phyloP scores from a whole-genome alignment of 2,888 invertebrate species.

The Nasonia oneida region DNA sequence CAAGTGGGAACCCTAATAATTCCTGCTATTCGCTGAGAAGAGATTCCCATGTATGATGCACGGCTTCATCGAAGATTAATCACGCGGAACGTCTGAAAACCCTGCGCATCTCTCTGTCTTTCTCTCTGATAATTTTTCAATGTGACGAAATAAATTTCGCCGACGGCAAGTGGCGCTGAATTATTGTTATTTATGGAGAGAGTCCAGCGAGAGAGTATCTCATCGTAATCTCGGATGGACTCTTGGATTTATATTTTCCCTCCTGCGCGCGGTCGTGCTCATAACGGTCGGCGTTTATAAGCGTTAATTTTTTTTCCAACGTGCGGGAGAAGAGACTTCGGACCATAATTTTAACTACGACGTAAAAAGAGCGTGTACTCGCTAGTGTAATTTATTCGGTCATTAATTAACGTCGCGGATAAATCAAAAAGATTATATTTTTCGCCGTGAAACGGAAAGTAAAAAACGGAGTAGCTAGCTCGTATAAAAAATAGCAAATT shows the following conservation, averaged over 20 bases:
- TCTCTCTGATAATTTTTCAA: slow-evolving; percentile 17
- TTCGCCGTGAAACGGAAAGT: not conserved
- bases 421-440: slow-evolving; percentile 13
- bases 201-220: not conserved
- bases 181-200: slow-evolving; percentile 15
- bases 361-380: not conserved
- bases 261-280: not conserved
- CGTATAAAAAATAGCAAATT: not conserved
- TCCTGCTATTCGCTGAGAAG: not conserved
- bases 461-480: not conserved
- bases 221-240: not conserved
- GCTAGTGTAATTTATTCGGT: not conserved
- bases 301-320: not conserved
- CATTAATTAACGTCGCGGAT: not conserved
- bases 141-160: slow-evolving; percentile 21
- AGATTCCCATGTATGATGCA: not conserved
- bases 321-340: not conserved
- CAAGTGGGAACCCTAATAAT: slow-evolving; percentile 45
- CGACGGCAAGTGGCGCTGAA: not conserved
- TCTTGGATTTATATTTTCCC: not conserved
- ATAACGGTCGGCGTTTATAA: not conserved
- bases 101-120: not conserved
- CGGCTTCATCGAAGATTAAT: slow-evolving; percentile 26
- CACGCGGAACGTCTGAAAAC: not conserved
- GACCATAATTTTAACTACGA: not conserved